phyloP scores from a whole-genome alignment of 1,140 invertebrate species.

The Caerostris darwini region DNA sequence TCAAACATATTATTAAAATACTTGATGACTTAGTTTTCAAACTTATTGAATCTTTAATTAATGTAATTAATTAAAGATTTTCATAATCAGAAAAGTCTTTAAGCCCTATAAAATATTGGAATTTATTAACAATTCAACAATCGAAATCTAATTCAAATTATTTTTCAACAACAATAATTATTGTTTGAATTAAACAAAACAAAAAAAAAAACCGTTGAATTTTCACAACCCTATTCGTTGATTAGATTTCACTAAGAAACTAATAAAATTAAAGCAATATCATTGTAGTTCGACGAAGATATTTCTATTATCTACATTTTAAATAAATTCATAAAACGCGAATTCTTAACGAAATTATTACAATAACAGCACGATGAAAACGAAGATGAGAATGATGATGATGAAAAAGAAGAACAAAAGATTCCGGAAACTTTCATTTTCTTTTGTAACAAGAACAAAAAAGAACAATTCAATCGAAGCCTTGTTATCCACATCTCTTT shows the following conservation, averaged over 20 bases:
- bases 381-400: not conserved
- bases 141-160: too few species aligned
- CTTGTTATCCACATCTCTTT: constrained; percentile 50
- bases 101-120: too few species aligned
- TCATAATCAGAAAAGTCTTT: too few species aligned
- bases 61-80: too few species aligned
- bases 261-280: constrained; percentile 25
- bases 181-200: too few species aligned
- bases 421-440: constrained; percentile 62
- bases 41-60: too few species aligned
- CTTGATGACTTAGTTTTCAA: too few species aligned
- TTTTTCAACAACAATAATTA: too few species aligned
- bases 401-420: not conserved
- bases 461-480: constrained; percentile 58
- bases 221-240: not conserved
- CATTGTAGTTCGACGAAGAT: not conserved
- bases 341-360: not conserved
- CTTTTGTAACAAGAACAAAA: constrained; percentile 7
- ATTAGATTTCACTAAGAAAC: not conserved
- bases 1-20: too few species aligned
- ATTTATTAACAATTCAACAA: too few species aligned
- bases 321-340: not conserved
- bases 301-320: not conserved
- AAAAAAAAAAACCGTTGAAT: too few species aligned
- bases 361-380: not conserved